Conservation (phyloP, 2,113 vertebrate genomes). For the Desmodus rotundus region DNA sequence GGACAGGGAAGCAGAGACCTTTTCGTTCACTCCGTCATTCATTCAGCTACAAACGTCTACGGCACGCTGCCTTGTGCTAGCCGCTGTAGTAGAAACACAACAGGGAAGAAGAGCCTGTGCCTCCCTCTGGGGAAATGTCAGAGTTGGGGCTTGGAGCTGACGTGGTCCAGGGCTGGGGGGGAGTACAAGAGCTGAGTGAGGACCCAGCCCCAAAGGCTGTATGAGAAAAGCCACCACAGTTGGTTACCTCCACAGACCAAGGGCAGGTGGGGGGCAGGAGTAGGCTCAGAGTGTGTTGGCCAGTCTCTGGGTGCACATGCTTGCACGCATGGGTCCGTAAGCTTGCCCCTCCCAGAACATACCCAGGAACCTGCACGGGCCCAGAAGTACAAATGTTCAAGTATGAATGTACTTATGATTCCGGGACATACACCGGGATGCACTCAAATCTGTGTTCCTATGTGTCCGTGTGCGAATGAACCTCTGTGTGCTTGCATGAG, state of each 20-base stretch:
- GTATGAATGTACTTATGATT: neutral
- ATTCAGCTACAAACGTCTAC: neutral
- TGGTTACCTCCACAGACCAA: neutral
- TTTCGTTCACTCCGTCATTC: neutral
- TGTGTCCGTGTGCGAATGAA: neutral
- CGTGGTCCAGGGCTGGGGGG: rapidly evolving
- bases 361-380: neutral
- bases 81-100: neutral
- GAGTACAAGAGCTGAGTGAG: neutral
- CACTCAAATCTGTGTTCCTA: neutral
- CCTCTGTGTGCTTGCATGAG: neutral
- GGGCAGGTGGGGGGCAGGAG: neutral
- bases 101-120: neutral
- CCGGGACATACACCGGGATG: neutral
- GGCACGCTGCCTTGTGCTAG: neutral
- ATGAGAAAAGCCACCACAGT: neutral
- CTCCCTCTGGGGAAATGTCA: neutral
- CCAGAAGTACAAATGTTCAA: neutral
- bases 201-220: neutral
- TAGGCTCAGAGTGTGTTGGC: neutral
- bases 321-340: neutral
- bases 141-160: neutral
- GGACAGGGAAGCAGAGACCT: neutral
- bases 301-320: neutral
- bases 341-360: neutral